Base-by-base conservation (phyloP, 2,113 vertebrate genomes). In the Otolemur garnettii region DNA sequence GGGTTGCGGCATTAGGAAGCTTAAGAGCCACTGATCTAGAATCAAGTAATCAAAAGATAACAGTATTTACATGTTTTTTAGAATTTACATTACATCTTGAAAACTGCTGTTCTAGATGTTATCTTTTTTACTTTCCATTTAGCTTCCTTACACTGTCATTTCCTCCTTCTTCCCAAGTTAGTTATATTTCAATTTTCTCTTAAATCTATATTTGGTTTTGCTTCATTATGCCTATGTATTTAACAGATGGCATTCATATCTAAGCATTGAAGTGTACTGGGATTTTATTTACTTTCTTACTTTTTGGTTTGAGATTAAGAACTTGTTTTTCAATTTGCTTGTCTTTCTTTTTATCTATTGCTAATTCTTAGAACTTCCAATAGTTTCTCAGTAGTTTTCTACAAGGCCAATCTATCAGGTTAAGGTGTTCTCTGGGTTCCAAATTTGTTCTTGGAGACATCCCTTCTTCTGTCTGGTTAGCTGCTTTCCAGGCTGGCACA, bases 241-340 rank as follows among this genome's bases (percentile, higher is more conserved):
- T 50, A 50, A 50, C 38, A 59, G 24, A 19, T 74, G 33, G 64
- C n/a, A 17, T 22, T 77, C 45, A 87, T 33, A 50, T 92, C 1
- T 80, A 71, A 62, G 19, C 55, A 59, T 13, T 74, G 30, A 94
- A 13, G 5, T 95, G 2, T 28, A 78, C n/a, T n/a, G 4, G 62
- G 50, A 42, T 93, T 64, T 45, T 75, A 28, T 64, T 93, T 80
- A 59, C 38, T 57, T 83, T 84, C 95, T 87, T 50, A 21, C 28
- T 78, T 93, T 96, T 91, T 33, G 2, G 18, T 71, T 93, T 42
- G 18, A 81, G 26, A 24, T 87, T 80, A 91, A 88, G 60, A 86
- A 60, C 53, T 81, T 69, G 9, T 68, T 69, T 87, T 91, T 72
- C 35, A 85, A 38, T 91, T 77, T 81, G 55, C 55, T 88, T 93